phyloP scores from a whole-genome alignment of 2,888 invertebrate species.

The Trissolcus brochymenae region DNA sequence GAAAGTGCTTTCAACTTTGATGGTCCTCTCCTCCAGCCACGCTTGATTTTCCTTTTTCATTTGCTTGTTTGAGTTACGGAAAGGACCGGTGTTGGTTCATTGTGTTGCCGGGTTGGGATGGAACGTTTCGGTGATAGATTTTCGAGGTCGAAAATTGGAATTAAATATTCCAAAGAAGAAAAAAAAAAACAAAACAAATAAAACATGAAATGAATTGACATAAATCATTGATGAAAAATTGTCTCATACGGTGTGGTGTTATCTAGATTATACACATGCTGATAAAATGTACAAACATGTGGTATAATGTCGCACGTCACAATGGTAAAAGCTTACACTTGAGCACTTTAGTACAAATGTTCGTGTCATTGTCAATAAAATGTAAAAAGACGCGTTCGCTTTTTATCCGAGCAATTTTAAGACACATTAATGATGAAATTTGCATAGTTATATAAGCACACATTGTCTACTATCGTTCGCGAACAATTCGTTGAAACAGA shows the following conservation, averaged over 20 bases:
- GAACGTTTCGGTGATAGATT: slow-evolving; percentile 12
- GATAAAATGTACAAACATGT: slow-evolving; percentile 40
- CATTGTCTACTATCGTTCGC: slow-evolving; percentile 2
- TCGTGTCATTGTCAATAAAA: slow-evolving; percentile 37
- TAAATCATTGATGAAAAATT: slow-evolving; percentile 1
- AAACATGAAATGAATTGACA: no score
- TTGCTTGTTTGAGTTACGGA: slow-evolving; percentile 54
- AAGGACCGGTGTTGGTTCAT: slow-evolving; percentile 28
- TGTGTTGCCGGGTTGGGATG: slow-evolving; percentile 1
- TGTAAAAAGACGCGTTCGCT: slow-evolving; percentile 4
- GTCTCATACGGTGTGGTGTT: background rate
- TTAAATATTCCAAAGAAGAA: background rate
- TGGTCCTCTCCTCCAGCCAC: slow-evolving; percentile 38
- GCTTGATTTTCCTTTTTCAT: slow-evolving; percentile 53
- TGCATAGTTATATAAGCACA: slow-evolving; percentile 18
- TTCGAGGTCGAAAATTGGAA: background rate
- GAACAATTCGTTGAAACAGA: slow-evolving; percentile 14
- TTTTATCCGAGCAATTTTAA: slow-evolving; percentile 17
- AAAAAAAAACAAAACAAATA: no score
- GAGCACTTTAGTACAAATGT: slow-evolving; percentile 12
- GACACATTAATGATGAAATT: slow-evolving; percentile 18
- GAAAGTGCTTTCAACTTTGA: slow-evolving; percentile 55
- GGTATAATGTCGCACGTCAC: slow-evolving; percentile 17
- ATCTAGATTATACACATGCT: slow-evolving; percentile 37
- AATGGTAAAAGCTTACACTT: slow-evolving; percentile 1